Evolutionary conservation across 2,888 invertebrate genomes (phyloP).

Genomic region (Spisula solida): DNA sequence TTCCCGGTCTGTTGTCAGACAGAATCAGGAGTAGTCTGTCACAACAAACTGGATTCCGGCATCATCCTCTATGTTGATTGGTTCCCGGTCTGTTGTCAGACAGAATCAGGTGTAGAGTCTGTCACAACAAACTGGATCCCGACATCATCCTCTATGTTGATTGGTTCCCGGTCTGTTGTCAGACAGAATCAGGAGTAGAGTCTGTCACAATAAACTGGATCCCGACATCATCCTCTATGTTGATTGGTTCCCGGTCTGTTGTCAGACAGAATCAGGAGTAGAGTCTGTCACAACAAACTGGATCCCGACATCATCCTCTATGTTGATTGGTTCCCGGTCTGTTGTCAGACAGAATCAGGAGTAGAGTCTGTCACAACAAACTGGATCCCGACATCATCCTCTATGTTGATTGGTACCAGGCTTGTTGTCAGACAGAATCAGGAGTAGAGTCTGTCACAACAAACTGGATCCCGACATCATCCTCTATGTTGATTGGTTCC

Average conservation of each 20-base stretch:
- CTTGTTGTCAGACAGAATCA: conserved; percentile 8
- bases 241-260: background rate
- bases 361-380: conserved; percentile 34
- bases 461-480: conserved; percentile 67
- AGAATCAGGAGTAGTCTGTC: conserved; percentile 29
- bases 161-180: conserved; percentile 41
- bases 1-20: background rate
- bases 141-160: conserved; percentile 56
- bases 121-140: conserved; percentile 70
- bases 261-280: too few species aligned
- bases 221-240: background rate
- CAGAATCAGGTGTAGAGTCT: conserved; percentile 32
- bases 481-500: conserved; percentile 47
- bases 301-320: background rate
- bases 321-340: background rate
- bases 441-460: conserved; percentile 61
- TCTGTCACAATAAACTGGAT: background rate
- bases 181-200: too few species aligned
- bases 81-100: conserved; percentile 35
- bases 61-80: conserved; percentile 25
- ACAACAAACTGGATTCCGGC: background rate
- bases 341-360: background rate
- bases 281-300: background rate
- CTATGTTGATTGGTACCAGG: conserved; percentile 27
- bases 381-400: conserved; percentile 21